phyloP scores from a whole-genome alignment of 2,113 vertebrate genomes.

The Benitochromis conjunctus region DNA sequence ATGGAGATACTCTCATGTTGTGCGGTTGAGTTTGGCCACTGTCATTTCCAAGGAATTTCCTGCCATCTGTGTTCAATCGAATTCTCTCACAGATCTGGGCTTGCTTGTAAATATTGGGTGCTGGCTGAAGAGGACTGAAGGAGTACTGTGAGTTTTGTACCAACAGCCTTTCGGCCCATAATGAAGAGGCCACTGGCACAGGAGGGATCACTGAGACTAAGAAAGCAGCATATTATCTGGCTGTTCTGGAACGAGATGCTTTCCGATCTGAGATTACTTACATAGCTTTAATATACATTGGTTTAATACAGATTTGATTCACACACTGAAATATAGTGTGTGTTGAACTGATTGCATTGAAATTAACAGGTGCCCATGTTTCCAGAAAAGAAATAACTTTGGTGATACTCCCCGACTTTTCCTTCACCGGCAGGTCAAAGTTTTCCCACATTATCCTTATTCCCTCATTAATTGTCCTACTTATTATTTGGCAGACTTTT shows the following conservation, averaged over 20 bases:
- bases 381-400: background rate
- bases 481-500: background rate
- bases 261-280: background rate
- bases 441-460: background rate
- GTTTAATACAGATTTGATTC: background rate
- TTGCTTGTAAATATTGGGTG: constrained; percentile 94
- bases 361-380: rapidly evolving
- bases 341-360: background rate
- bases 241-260: background rate
- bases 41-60: constrained; percentile 98
- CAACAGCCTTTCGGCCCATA: constrained; percentile 72
- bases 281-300: background rate
- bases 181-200: constrained; percentile 40
- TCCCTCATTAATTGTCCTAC: background rate
- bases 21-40: constrained; percentile 92
- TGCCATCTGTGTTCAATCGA: constrained; percentile 96
- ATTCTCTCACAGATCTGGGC: constrained; percentile 92
- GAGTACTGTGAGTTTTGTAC: constrained; percentile 78
- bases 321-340: background rate
- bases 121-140: constrained; percentile 73
- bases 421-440: background rate
- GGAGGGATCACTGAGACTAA: background rate
- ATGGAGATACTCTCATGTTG: constrained; percentile 88
- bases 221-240: background rate
- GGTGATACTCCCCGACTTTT: background rate